Percentiles rank a stretch among this genome's conserved stretches.
These are phyloP conservation scores for Streblospio benedicti DNA, from an alignment of 1,140 invertebrate species.

Conservation along the genomic window DNA sequence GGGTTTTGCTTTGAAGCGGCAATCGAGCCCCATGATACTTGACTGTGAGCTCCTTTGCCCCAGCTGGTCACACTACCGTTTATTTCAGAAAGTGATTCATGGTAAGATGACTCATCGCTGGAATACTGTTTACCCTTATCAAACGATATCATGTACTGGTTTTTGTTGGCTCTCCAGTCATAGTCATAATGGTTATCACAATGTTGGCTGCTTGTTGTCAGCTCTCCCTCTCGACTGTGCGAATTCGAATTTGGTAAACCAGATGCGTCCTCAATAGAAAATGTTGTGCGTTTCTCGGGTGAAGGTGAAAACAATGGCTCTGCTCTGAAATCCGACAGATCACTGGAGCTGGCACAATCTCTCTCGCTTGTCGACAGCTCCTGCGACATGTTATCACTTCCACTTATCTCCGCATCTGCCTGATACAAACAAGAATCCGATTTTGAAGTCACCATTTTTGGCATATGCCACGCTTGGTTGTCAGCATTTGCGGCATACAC, in stretches of 20 bases:
- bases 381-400: slow-evolving; percentile 42
- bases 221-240: too few species aligned
- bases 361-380: slow-evolving; percentile 32
- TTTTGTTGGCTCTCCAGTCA: slow-evolving; percentile 7
- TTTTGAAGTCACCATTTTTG: slow-evolving; percentile 10
- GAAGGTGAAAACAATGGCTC: slow-evolving; percentile 24
- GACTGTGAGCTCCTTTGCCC: background rate
- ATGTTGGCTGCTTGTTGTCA: background rate
- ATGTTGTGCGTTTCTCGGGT: slow-evolving; percentile 20
- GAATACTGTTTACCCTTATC: slow-evolving; percentile 5
- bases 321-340: slow-evolving; percentile 30
- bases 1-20: too few species aligned
- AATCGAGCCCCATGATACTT: background rate
- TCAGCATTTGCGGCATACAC: background rate
- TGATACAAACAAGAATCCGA: slow-evolving; percentile 16
- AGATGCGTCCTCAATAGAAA: slow-evolving; percentile 13
- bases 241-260: too few species aligned
- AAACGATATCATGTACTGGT: slow-evolving; percentile 15
- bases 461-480: background rate
- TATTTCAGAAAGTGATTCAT: too few species aligned
- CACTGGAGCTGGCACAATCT: slow-evolving; percentile 32
- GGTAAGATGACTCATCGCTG: slow-evolving; percentile 1
- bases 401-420: slow-evolving; percentile 20
- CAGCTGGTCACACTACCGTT: slow-evolving; percentile 4
- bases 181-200: background rate